Base-by-base conservation (phyloP, 2,797 vertebrate genomes). In the Babyrousa celebensis region DNA sequence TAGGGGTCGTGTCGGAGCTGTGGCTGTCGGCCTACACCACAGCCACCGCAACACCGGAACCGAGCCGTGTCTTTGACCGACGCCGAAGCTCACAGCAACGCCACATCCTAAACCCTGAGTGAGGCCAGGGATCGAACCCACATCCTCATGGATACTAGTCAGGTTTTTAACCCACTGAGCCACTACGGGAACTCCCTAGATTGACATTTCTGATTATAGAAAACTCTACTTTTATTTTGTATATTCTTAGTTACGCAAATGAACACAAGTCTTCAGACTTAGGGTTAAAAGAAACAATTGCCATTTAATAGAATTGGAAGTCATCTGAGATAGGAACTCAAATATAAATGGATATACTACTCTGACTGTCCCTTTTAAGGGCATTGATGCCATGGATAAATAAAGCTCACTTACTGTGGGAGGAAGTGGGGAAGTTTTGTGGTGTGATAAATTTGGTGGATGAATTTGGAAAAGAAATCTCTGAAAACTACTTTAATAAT, bases 231-330 rank as follows among this genome's bases (percentile, higher is more conserved):
- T 82, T 96, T 89, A 71, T 77, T 93, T 96, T 48, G 1, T 58
- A 60, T 87, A 63, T 63, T 89, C 43, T 93, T 84, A 71, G 12
- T 71, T 93, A 56, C 79, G 75, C 40, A 72, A 29, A 43, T 95
- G 91, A 90, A 40, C 43, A 78, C 65, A 77, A 62, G 48, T 83
- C 82, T 94, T 48, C 56, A 95, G 58, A 78, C 56, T 94, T 72
- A 68, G 12, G 43, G 11, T 78, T 85, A 78, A 56, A 84, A 92
- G 58, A 79, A 79, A 91, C 84, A 67, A 77, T 40, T 85, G 6
- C 18, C 54, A 12, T n/a, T 82, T 82, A 79, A 54, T 83, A 48
- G 54, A 92, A 83, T 82, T 95, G 89, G 91, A 82, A 40, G 40
- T 89, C 78, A 83, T 29, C 65, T 62, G 83, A 71, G 89, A 43